Evolutionary conservation across 2,888 invertebrate species (phyloP).

Genomic region (Marronus borbonicus): DNA sequence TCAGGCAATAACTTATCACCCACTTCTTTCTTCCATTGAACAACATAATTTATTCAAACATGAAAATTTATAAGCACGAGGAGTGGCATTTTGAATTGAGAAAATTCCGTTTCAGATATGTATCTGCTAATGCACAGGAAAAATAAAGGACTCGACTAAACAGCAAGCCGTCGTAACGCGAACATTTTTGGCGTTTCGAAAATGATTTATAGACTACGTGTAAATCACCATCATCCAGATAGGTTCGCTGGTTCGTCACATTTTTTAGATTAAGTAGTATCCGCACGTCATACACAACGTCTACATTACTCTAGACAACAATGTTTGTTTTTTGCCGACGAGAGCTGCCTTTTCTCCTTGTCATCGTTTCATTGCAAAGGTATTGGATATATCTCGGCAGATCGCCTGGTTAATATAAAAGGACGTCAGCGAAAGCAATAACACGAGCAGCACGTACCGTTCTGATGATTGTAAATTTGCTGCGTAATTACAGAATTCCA

Average conservation of each 20-base stretch:
- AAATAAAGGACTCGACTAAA: conserved; percentile 32
- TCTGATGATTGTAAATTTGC: no score
- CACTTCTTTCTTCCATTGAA: neutral
- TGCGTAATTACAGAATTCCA: no score
- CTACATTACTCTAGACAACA: neutral
- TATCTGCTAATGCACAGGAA: conserved; percentile 26
- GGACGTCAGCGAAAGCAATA: neutral
- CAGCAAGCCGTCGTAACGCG: conserved; percentile 11
- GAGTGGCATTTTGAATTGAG: conserved; percentile 29
- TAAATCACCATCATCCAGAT: conserved; percentile 23
- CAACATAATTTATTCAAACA: conserved; percentile 23
- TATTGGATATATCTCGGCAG: neutral
- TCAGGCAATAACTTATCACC: neutral
- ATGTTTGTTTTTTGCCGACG: neutral
- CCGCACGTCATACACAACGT: conserved; percentile 7
- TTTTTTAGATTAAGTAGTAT: conserved; percentile 1
- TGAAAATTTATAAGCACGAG: conserved; percentile 35
- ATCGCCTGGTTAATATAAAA: neutral
- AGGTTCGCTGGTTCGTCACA: conserved; percentile 15
- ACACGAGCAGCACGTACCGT: no score
- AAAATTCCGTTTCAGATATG: conserved; percentile 38
- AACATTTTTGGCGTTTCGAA: conserved; percentile 17
- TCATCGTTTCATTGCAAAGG: neutral
- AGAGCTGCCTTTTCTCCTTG: neutral
- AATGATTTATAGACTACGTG: conserved; percentile 26